phyloP scores from a whole-genome alignment of 1,140 invertebrate species.

The Maconellicoccus hirsutus region DNA sequence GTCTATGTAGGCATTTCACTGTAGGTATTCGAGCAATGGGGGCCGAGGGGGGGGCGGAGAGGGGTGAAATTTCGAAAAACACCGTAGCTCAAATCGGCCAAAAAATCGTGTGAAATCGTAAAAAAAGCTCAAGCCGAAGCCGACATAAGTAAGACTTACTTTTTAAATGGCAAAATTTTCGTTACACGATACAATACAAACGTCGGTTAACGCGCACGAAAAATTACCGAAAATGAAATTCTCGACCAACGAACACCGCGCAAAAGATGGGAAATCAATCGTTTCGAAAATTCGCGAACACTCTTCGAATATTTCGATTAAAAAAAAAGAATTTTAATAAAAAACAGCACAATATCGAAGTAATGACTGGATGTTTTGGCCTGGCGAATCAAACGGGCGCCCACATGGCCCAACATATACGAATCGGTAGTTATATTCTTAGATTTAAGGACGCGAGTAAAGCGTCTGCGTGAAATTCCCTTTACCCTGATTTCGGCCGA shows the following conservation, averaged over 20 bases:
- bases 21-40: no score
- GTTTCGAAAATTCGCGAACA: neutral
- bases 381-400: conserved; percentile 19
- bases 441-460: conserved; percentile 8
- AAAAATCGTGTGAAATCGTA: no score
- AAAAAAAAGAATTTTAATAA: conserved; percentile 2
- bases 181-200: neutral
- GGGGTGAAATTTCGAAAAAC: no score
- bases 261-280: neutral
- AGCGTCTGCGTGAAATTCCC: neutral
- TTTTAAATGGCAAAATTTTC: neutral
- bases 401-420: conserved; percentile 21
- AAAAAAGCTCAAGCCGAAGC: no score
- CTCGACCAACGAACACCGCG: neutral
- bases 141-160: neutral
- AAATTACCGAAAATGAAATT: no score
- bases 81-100: no score
- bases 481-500: neutral
- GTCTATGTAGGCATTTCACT: no score
- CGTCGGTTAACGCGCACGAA: neutral
- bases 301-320: neutral
- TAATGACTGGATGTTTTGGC: conserved; percentile 18
- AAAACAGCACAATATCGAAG: conserved; percentile 9
- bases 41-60: no score
- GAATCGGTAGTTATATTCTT: conserved; percentile 20